Evolutionary conservation across 1,140 invertebrate species (phyloP), one percentile per base, ranked within the genome.

Genomic region (Andrena cerasifolii): DNA sequence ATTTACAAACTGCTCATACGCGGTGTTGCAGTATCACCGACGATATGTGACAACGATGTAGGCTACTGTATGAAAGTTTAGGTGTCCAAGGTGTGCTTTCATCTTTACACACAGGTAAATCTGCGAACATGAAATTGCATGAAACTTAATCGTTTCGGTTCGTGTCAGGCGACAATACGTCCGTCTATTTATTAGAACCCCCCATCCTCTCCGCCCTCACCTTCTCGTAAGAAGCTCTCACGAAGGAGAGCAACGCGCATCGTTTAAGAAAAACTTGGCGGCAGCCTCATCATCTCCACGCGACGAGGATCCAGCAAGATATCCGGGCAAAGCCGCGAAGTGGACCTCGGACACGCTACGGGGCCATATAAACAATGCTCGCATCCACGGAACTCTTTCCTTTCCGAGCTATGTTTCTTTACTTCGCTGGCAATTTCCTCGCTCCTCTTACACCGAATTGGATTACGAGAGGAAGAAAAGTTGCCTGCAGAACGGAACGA

Each of bases 401-500:
- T 66, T 47, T 47, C 26, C 54, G 40, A 51, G 49, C 70, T 71
- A 56, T 18, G 40, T 74, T 79, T 71, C 71, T 75, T 26, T 67
- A 85, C 80, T 86, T 84, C 87, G 68, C 73, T 58, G 79, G 71
- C 53, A 83, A 84, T 85, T 85, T 76, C 61, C 78, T 77, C 40
- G 77, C 61, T 45, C 21, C 82, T 67, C 74, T 74, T 79, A 82
- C 85, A 84, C 75, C 4, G 67, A 89, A 90, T 90, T 87, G 88
- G 86, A 90, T 90, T 90, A 89, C 84, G 67, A 83, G 82, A 73
- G 78, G 33, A 65, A 74, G 83, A 56, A 85, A 87, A 90, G 87
- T 88, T 89, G 74, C 80, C 71, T 78, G 68, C 53, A 83, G 53
- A 59, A 78, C 21, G n/a, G n/a, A 28, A 59, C 43, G 61, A 40